Base-by-base conservation (phyloP, 2,888 invertebrate species). In the Mesorhabditis spiculigera region DNA sequence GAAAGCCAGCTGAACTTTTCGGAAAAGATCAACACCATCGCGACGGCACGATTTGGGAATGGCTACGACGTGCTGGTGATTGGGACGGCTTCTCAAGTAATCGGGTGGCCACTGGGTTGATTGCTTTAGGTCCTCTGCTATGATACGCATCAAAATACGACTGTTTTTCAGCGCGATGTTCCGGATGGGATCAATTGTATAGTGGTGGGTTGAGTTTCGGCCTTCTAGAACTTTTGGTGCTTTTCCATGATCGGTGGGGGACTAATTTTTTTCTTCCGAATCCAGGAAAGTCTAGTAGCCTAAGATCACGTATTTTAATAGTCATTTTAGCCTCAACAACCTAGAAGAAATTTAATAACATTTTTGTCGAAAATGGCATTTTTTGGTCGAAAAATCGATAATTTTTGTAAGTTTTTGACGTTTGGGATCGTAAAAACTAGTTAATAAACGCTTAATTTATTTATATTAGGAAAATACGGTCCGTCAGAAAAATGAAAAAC, bases 111-210 rank as follows among this genome's bases (percentile, higher is more conserved):
- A 13, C 8, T 13, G 58, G n/a, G n/a, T 13, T 13, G 58, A 28
- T 63, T 63, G 41, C 41, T 43, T 42, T 50, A 70, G 45, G 87
- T 93, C 5, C 87, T 92, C 68, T 94, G 92, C 0, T 95, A 93
- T 87, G 93, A 95, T 87, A 92, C 95, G 4, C 92, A 93, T 86
- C 92, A 93, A 80, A 95, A 95, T 87, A 90, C 91, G 28, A 95
- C 95, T 86, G 87, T 95, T 2, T 95, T 95, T 87, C 94, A 93
- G 86, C 93, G 92, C 88, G 94, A 95, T 87, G 91, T 93, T 71
- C 90, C 91, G 8, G 95, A 95, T 87, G 94, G 94, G 0, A 92
- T 92, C 0, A 92, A 91, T 86, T 91, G 92, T 6, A 90, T 94
- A 43, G 71, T 73, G 45, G 88, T 90, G 0, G 88, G 92, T 66